Evolutionary conservation across 2,797 vertebrate species (phyloP), one percentile per base, ranked within the genome.

Genomic region (Lagocephalus sceleratus): DNA sequence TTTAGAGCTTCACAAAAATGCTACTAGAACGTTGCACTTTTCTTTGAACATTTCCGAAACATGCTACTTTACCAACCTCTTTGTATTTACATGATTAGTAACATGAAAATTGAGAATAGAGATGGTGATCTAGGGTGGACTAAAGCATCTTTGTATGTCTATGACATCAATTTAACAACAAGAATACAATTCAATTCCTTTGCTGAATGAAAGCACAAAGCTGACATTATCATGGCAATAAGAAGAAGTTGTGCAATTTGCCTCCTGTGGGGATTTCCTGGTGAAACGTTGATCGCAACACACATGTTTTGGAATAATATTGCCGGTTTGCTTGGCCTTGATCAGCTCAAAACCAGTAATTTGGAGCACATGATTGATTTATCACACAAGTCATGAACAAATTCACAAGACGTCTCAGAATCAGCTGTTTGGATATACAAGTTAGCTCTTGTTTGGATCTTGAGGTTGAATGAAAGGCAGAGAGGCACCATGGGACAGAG

Each of bases 261-360:
- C 51, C 60, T 58, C 64, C 65, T 76, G 63, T 63, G 51, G 73
- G 71, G 70, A 72, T 85, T 88, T 88, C 75, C 81, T 81, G 70
- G 50, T 63, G 63, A 57, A 64, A 66, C 63, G 56, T 66, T 29
- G 68, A 78, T 66, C 47, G 60, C 59, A 50, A 69, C 65, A 60
- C 66, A 76, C 60, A 52, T 46, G 64, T 68, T 60, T 48, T 70
- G 47, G 57, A 48, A 72, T 59, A 60, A 4, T 39, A 39, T 1
- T 48, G 40, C 35, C 47, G 60, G n/a, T 43, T 20, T 54, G 43
- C 66, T 46, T 5, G 29, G 38, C 41, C 68, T 68, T 71, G 49
- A 63, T 63, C 16, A 47, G 55, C 51, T 55, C 59, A 25, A 22
- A 47, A 49, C 5, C 21, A 40, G 45, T 69, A 69, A 62, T 63